Percentiles rank a stretch among this genome's conserved stretches.
phyloP scores from a whole-genome alignment of 2,113 vertebrate genomes.

The Geococcyx californianus region DNA sequence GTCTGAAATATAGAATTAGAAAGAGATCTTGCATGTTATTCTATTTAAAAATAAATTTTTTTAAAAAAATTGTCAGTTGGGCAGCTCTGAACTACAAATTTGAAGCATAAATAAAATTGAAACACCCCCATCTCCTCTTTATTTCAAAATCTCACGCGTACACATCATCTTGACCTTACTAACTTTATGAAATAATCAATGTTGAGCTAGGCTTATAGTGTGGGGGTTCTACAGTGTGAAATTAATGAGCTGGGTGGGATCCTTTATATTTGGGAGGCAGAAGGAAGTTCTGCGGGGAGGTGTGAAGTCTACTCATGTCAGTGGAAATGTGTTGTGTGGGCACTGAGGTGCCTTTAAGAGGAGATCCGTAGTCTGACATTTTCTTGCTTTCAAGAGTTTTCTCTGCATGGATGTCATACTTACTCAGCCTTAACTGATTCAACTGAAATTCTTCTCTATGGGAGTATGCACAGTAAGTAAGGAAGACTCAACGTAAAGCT shows the following conservation, averaged over 20 bases:
- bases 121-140: conserved; percentile 32
- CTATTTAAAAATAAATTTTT: not conserved
- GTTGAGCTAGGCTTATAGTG: not conserved
- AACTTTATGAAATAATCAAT: conserved; percentile 22
- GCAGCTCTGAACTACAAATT: conserved; percentile 6
- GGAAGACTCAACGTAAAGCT: not conserved
- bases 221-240: conserved; percentile 27
- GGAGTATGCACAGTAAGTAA: not conserved
- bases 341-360: conserved; percentile 56
- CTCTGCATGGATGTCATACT: not conserved
- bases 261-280: conserved; percentile 39
- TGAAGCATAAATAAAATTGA: conserved; percentile 42
- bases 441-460: not conserved
- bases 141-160: conserved; percentile 11
- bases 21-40: not conserved
- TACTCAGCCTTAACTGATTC: conserved; percentile 13
- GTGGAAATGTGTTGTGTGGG: conserved; percentile 57
- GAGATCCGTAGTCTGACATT: conserved; percentile 54
- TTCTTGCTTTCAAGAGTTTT: conserved; percentile 45
- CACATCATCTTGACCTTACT: conserved; percentile 21
- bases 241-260: conserved; percentile 57
- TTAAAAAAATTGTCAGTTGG: not conserved
- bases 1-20: conserved; percentile 1
- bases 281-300: conserved; percentile 51
- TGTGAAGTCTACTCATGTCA: conserved; percentile 56